phyloP scores from a whole-genome alignment of 2,888 invertebrate genomes.

The Cistogaster globosa region DNA sequence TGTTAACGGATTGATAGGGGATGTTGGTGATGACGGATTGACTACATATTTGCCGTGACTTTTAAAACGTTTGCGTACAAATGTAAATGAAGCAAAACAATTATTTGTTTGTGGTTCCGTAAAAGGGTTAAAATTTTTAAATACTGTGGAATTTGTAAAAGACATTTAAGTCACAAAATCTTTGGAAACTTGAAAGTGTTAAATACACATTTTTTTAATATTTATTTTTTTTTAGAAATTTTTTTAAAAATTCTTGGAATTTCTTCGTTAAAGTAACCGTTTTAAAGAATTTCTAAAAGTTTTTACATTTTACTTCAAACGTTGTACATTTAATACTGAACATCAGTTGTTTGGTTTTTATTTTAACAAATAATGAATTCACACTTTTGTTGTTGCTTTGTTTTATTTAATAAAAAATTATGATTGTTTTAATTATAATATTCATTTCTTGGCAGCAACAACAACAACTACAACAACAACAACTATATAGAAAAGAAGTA shows the following conservation, averaged over 20 bases:
- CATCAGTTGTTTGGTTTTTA: slow-evolving; percentile 52
- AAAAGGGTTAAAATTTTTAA: slow-evolving; percentile 39
- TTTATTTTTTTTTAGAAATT: neutral
- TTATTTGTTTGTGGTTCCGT: slow-evolving; percentile 41
- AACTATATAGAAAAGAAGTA: slow-evolving; percentile 4
- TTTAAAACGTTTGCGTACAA: slow-evolving; percentile 65
- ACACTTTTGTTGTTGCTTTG: slow-evolving; percentile 33
- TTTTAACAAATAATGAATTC: slow-evolving; percentile 46
- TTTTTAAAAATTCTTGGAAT: neutral
- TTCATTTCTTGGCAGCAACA: slow-evolving; percentile 50
- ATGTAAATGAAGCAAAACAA: slow-evolving; percentile 64
- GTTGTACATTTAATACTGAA: slow-evolving; percentile 59
- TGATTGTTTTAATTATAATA: slow-evolving; percentile 71
- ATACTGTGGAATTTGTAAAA: slow-evolving; percentile 42
- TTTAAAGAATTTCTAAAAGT: neutral
- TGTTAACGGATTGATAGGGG: neutral
- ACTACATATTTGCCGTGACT: slow-evolving; percentile 69
- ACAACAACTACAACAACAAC: neutral
- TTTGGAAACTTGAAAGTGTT: neutral
- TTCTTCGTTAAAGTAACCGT: neutral
- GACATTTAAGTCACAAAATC: slow-evolving; percentile 43
- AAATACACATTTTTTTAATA: neutral
- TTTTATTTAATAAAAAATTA: slow-evolving; percentile 63
- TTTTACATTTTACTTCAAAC: slow-evolving; percentile 58
- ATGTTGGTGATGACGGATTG: slow-evolving; percentile 51